These are phyloP conservation scores for Podargus strigoides DNA, from an alignment of 2,797 vertebrate species.

Conservation along the genomic window DNA sequence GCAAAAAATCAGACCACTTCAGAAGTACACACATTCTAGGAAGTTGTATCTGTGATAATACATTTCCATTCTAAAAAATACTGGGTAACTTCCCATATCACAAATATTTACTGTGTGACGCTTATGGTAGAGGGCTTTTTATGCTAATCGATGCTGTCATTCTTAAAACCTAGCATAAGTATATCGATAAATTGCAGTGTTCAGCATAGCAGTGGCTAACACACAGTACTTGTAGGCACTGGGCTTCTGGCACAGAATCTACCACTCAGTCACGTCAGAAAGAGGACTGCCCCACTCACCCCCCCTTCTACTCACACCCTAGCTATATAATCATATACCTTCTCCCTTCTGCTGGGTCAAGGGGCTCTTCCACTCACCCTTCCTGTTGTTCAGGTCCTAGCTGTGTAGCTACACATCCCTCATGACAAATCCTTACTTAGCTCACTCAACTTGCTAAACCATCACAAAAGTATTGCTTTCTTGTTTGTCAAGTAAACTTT, in stretches of 20 bases:
- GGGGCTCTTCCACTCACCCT: background rate
- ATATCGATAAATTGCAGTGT: background rate
- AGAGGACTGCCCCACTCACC: background rate
- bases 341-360: background rate
- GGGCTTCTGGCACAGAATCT: background rate
- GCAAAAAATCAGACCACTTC: background rate
- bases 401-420: background rate
- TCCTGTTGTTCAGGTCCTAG: background rate
- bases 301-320: background rate
- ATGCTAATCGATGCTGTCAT: background rate
- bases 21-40: background rate
- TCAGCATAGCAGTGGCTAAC: background rate
- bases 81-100: accelerated
- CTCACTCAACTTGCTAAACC: background rate
- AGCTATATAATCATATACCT: background rate
- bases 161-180: background rate
- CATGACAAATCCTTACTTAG: background rate
- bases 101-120: background rate
- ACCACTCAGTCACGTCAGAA: background rate
- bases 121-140: background rate
- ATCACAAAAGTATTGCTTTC: background rate
- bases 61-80: background rate
- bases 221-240: background rate
- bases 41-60: background rate
- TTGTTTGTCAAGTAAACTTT: background rate